Base-by-base conservation (phyloP, 2,888 invertebrate genomes). In the Pocota personata region DNA sequence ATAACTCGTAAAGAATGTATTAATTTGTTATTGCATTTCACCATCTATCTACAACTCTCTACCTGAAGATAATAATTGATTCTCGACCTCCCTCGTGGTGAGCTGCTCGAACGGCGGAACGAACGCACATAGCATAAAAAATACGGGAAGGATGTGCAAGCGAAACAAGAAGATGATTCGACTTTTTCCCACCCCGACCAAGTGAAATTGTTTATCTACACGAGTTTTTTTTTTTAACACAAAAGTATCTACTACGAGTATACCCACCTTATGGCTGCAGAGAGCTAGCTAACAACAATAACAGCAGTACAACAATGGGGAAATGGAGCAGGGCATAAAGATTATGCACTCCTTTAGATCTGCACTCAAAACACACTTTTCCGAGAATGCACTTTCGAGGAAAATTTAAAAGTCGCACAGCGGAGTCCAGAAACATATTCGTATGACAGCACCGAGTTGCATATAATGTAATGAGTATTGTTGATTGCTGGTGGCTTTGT, bases 11-110 rank as follows among this genome's bases (percentile, higher is more conserved):
- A 67, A 46, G 48, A 67, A 58, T 30, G 58, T 30, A 40, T 55
- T 67, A 67, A 37, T 76, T 67, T 67, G 58, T 58, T 76, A 57
- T 48, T 67, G 48, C 57, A 21, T 24, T 43, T 12, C 52, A 62
- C 30, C 24, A 21, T 32, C 12, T 32, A 2, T 24, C 19, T 50
- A 10, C 62, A 30, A 1, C 7, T 6, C 40, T 46, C 24, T 21
- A 64, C 62, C 75, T 75, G 46, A 43, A 50, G 75, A 43, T 69
- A 64, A 62, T 75, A 64, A 62, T 75, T 73, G 73, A 73, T 73
- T 40, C 40, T 52, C 40, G 24, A 37, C 37, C 50, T 14, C 21
- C 50, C 48, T 12, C 32, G n/a, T n/a, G n/a, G n/a, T n/a, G 43
- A 40, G 8, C 27, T 3, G 3, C 16, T 3, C 14, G 21, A 8